These are phyloP conservation scores for Nothobranchius furzeri DNA, from an alignment of 2,113 vertebrate genomes.

Conservation along the genomic window DNA sequence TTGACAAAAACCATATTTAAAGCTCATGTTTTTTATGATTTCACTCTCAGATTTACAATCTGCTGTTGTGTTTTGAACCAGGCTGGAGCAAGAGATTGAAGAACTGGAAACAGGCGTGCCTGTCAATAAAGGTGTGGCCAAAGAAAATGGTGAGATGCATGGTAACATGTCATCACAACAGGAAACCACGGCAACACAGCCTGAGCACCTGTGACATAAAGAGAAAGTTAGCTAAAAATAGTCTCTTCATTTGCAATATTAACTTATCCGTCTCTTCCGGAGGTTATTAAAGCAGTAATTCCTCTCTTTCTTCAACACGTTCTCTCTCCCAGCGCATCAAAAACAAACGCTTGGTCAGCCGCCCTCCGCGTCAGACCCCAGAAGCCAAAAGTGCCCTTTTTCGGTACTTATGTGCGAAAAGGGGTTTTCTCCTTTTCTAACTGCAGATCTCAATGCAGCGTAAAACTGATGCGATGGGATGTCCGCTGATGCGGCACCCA, in stretches of 20 bases:
- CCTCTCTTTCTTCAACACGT: conserved; percentile 23
- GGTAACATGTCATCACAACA: conserved; percentile 52
- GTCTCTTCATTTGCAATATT: conserved; percentile 35
- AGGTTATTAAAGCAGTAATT: conserved; percentile 59
- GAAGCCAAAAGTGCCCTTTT: too few relatives aligned
- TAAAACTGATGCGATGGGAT: too few relatives aligned
- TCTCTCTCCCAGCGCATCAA: too few relatives aligned
- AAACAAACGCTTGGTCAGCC: too few relatives aligned
- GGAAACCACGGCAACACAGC: conserved; percentile 56
- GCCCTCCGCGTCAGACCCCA: too few relatives aligned
- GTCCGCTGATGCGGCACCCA: too few relatives aligned
- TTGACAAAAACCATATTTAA: too few relatives aligned
- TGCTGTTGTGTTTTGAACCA: conserved; percentile 57
- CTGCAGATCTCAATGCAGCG: too few relatives aligned
- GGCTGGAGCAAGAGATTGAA: conserved; percentile 92
- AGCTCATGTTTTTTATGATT: too few relatives aligned
- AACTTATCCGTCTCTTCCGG: conserved; percentile 27
- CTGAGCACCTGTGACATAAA: conserved; percentile 18
- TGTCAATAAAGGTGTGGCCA: conserved; percentile 62
- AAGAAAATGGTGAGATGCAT: conserved; percentile 72
- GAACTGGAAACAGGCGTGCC: conserved; percentile 83
- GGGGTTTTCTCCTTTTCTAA: too few relatives aligned
- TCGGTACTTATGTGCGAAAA: too few relatives aligned
- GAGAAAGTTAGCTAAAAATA: conserved; percentile 36
- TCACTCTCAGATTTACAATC: neutral